Percentiles rank a stretch among this genome's conserved stretches.
Evolutionary conservation across 2,888 invertebrate genomes (phyloP).

Genomic region (Xanthia togata): DNA sequence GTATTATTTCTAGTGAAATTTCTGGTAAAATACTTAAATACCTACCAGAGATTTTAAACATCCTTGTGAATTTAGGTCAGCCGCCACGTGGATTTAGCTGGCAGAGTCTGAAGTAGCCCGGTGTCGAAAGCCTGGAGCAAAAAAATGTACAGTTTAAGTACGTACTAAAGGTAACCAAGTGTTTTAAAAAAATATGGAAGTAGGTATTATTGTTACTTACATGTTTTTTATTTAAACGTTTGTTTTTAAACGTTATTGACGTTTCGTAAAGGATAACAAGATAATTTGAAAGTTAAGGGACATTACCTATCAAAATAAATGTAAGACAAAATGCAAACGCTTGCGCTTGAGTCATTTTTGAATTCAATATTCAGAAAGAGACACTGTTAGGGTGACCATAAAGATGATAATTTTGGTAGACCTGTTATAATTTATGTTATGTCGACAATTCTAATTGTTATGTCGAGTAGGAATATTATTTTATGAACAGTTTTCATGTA

Average conservation of each 20-base stretch:
- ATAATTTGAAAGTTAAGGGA: not conserved
- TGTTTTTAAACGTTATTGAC: too few relatives aligned
- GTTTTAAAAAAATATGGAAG: too few relatives aligned
- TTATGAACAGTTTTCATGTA: not conserved
- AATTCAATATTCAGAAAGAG: conserved; percentile 11
- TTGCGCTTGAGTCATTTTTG: not conserved
- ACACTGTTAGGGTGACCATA: conserved; percentile 32
- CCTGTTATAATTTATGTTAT: not conserved
- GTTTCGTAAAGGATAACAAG: conserved; percentile 1
- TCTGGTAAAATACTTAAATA: not conserved
- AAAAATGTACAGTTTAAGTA: not conserved
- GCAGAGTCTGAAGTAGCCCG: not conserved
- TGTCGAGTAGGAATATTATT: not conserved
- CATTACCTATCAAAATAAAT: conserved; percentile 22
- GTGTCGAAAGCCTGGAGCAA: not conserved
- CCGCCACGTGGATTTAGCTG: not conserved
- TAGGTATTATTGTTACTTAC: too few relatives aligned
- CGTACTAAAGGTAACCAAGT: too few relatives aligned
- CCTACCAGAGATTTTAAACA: not conserved
- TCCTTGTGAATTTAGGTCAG: not conserved
- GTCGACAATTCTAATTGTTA: conserved; percentile 7
- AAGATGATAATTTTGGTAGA: not conserved
- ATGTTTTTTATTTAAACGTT: too few relatives aligned
- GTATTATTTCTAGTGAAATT: not conserved
- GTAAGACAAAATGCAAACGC: not conserved